These are phyloP conservation scores for Elaphurus davidianus DNA, from an alignment of 2,113 vertebrate genomes.

Conservation along the genomic window DNA sequence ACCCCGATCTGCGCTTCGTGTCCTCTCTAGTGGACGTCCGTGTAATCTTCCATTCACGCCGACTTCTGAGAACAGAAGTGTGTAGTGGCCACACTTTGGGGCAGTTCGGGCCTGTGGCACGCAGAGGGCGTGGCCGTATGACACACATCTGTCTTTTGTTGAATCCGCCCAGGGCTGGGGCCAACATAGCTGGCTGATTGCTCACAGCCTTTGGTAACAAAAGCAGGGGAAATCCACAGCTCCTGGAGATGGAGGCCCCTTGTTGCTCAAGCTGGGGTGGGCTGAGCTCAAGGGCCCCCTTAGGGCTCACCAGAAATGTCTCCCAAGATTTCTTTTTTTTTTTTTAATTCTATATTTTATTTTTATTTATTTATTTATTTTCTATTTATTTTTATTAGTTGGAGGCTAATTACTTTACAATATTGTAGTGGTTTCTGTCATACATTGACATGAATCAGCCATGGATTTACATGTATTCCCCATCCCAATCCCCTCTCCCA, in stretches of 20 bases:
- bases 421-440: no score
- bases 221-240: not conserved
- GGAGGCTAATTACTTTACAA: no score
- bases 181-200: not conserved
- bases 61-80: not conserved
- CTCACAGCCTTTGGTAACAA: not conserved
- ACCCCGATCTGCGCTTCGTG: not conserved
- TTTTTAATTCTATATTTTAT: no score
- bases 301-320: not conserved
- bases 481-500: no score
- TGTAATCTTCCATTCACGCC: not conserved
- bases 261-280: not conserved
- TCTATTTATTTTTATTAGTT: no score
- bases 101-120: not conserved
- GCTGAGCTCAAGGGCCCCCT: not conserved
- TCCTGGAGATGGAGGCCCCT: not conserved
- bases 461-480: no score
- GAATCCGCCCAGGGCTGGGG: not conserved
- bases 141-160: not conserved
- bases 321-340: not conserved
- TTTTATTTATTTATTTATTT: no score
- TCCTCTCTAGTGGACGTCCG: not conserved
- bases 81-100: not conserved
- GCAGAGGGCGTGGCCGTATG: not conserved
- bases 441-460: no score